These are phyloP conservation scores for Bugulina stolonifera DNA, from an alignment of 2,888 invertebrate genomes.

Conservation along the genomic window DNA sequence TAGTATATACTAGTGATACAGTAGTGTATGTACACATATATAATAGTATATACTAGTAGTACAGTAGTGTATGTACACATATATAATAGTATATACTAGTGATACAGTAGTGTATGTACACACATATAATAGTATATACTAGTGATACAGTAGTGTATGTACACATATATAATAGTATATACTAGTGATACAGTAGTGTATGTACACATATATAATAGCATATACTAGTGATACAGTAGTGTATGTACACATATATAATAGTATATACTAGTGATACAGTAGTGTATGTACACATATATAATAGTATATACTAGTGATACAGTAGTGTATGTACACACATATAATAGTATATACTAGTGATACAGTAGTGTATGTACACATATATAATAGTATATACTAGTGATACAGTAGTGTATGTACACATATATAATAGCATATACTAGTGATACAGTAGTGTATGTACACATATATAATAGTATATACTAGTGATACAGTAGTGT, in stretches of 20 bases:
- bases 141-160: constrained; percentile 32
- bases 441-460: background rate
- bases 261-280: no score
- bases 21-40: background rate
- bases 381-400: no score
- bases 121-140: no score
- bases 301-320: background rate
- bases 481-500: background rate
- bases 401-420: constrained; percentile 31
- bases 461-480: background rate
- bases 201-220: background rate
- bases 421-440: background rate
- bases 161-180: background rate
- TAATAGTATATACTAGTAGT: background rate
- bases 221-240: background rate
- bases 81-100: background rate
- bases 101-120: background rate
- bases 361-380: background rate
- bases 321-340: background rate
- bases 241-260: no score
- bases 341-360: background rate
- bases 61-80: background rate
- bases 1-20: no score
- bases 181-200: background rate
- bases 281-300: background rate